Evolutionary conservation across 2,888 invertebrate species (phyloP), one percentile per base, ranked within the genome.

Genomic region (Drosophila formosana): DNA sequence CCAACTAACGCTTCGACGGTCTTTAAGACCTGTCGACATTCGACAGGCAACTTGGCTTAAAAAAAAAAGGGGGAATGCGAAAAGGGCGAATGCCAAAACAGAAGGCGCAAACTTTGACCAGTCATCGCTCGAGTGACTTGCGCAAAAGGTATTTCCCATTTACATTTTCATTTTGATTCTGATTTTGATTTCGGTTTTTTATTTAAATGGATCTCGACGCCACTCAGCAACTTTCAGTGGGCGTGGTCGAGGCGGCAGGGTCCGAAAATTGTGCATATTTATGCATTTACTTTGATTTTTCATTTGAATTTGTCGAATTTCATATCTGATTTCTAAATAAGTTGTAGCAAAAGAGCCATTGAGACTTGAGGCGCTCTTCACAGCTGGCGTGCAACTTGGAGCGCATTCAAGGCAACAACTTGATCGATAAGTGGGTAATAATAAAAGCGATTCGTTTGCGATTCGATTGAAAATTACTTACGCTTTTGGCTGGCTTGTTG

Each of bases 401-500:
- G 62, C 65, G 49, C 60, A 45, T 47, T 66, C 57, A 66, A 70
- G 52, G 46, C 52, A 53, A 72, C 18, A 79, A 72, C 76, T 88
- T 85, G 67, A 61, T 66, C 78, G 55, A 72, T 78, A 69, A 85
- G 83, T 86, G 75, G 75, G 53, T 55, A 72, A 79, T 63, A 67
- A 45, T 64, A 66, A 78, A 76, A 70, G 67, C 67, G 57, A 65
- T 72, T 69, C 60, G 64, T 43, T 45, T 55, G 64, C 67, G 57
- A 65, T 72, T 69, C 60, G 64, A 32, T 45, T 55, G 64, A 37
- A 66, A 78, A 78, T 68, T 90, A 88, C 88, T 88, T 82, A 88
- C 88, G 88, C 75, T 86, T 81, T 73, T 64, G 78, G 67, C 64
- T 78, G 75, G 75, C 74, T 69, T 58, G 73, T 74, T 82, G 58